Percentiles rank a stretch among this genome's conserved stretches.
These are phyloP conservation scores for Cotesia congregata DNA, from an alignment of 2,888 invertebrate genomes.

Conservation along the genomic window DNA sequence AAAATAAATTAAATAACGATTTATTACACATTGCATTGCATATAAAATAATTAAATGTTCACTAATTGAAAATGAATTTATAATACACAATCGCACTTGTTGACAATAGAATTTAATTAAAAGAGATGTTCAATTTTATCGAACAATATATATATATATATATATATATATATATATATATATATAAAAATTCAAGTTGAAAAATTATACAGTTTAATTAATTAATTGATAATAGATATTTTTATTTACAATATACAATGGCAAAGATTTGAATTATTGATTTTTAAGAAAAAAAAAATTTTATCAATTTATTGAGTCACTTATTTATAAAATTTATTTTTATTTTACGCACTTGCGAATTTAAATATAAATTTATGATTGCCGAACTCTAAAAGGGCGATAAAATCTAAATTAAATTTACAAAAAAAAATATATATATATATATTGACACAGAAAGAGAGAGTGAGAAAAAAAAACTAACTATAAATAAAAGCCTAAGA, in stretches of 20 bases:
- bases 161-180: neutral
- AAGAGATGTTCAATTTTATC: conserved; percentile 1
- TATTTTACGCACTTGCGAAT: conserved; percentile 2
- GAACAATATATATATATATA: neutral
- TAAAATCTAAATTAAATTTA: neutral
- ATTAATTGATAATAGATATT: conserved; percentile 35
- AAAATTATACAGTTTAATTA: conserved; percentile 43
- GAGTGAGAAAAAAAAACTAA: neutral
- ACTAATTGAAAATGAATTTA: conserved; percentile 36
- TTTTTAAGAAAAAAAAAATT: neutral
- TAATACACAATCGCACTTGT: conserved; percentile 57
- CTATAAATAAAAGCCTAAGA: conserved; percentile 19
- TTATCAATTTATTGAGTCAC: neutral
- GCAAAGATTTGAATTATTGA: neutral
- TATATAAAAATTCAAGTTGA: conserved; percentile 4
- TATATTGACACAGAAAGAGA: conserved; percentile 11
- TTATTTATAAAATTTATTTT: neutral
- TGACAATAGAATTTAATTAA: conserved; percentile 60
- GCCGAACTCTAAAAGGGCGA: neutral
- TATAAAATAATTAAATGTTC: conserved; percentile 23
- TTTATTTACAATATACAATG: neutral
- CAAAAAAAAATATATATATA: neutral
- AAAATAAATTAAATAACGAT: conserved; percentile 25
- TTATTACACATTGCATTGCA: conserved; percentile 32
- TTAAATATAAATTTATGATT: conserved; percentile 3